Base-by-base conservation (phyloP, 2,888 invertebrate species). In the Muscina levida region DNA sequence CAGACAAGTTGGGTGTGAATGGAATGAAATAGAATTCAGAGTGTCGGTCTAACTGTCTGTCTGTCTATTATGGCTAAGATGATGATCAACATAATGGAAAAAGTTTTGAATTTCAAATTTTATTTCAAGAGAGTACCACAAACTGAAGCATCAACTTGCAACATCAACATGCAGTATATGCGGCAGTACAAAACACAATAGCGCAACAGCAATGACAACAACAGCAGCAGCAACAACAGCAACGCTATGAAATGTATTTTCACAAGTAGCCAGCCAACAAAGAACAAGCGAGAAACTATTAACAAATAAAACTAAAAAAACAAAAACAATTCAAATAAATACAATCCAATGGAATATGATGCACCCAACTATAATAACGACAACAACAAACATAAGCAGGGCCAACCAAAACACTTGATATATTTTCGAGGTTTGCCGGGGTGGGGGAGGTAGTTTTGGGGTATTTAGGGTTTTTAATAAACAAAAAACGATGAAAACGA, bases 141-240 rank as follows among this genome's bases (percentile, higher is more conserved):
- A 31, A 31, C 3, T 8, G 48, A 72, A 79, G 79, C 75, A 79
- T 72, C n/a, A n/a, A n/a, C 67, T 67, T 79, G 31, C 24, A 48
- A 74, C 77, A 74, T 46, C 77, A 71, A 67, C 80, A 80, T 77
- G 80, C 76, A 80, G 24, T 66, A 56, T 53, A 68, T 77, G 72
- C 73, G 71, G 67, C 59, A 53, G 71, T 67, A 42, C 51, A 8
- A 17, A n/a, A n/a, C n/a, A n/a, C n/a, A n/a, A n/a, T n/a, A n/a
- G n/a, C n/a, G n/a, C n/a, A n/a, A n/a, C n/a, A n/a, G n/a, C n/a
- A 17, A 57, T 56, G n/a, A n/a, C n/a, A 31, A 74, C 74, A 71
- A 46, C 57, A 67, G 62, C 44, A 72, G 59, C 24, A 59, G 26
- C 26, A 71, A 67, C 8, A 77, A 71, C 57, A 48, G n/a, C 51